These are phyloP conservation scores for Salpingus planirostris DNA, from an alignment of 2,888 invertebrate genomes.

Conservation along the genomic window DNA sequence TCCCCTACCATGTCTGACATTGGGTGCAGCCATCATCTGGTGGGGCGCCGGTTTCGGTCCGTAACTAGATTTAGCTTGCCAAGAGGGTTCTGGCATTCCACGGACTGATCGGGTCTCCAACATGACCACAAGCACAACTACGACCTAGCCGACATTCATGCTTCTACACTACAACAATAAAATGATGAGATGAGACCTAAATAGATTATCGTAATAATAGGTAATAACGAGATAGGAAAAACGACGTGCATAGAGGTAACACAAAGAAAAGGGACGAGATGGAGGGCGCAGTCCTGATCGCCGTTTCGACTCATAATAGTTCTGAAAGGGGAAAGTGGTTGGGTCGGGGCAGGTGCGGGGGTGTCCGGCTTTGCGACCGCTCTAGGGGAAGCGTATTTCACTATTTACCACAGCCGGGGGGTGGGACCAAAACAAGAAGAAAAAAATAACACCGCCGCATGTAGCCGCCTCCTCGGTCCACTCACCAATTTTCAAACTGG, in stretches of 20 bases:
- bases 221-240: background rate
- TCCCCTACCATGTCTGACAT: conserved; percentile 39
- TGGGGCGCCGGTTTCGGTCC: conserved; percentile 37
- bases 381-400: too few species aligned
- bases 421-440: conserved; percentile 32
- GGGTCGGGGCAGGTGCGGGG: conserved; percentile 1
- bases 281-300: too few species aligned
- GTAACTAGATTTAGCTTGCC: conserved; percentile 48
- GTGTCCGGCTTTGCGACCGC: background rate
- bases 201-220: background rate
- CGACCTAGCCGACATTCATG: conserved; percentile 33
- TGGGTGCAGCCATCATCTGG: conserved; percentile 41
- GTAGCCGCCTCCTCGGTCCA: too few species aligned
- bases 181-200: conserved; percentile 1
- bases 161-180: conserved; percentile 32
- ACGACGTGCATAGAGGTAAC: too few species aligned
- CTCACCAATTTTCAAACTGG: conserved; percentile 55
- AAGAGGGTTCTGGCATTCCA: conserved; percentile 59
- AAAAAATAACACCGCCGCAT: conserved; percentile 6
- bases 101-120: conserved; percentile 66
- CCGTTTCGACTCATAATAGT: background rate
- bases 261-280: too few species aligned
- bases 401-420: conserved; percentile 22
- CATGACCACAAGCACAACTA: conserved; percentile 49
- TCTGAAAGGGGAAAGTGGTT: background rate